Base-by-base conservation (phyloP, 2,113 vertebrate genomes). In the Litocranius walleri region DNA sequence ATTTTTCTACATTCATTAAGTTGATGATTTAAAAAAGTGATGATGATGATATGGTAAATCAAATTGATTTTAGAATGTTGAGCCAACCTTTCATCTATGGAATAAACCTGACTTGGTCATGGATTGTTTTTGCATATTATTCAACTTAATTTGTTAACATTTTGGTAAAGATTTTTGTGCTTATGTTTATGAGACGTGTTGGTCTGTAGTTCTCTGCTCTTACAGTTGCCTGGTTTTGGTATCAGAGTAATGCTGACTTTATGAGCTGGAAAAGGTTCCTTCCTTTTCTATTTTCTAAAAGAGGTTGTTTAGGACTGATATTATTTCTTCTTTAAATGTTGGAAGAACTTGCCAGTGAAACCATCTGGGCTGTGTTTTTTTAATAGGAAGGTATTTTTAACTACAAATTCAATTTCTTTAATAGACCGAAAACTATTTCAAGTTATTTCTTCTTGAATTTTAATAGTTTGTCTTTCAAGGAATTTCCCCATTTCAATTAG, bases 401-500 rank as follows among this genome's bases (percentile, higher is more conserved):
- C 67, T 90, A 90, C 25, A 92, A 94, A 92, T 85, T 89, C n/a
- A 94, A 50, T 87, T 59, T 97, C 48, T 94, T 95, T 90, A 95
- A 81, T 30, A 86, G 45, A 86, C 1, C 45, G 7, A 92, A 81
- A 96, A 78, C 50, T 54, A 92, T 83, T 74, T 82, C 50, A 91
- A n/a, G 62, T 50, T 92, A 87, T 71, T 92, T 95, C 43, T 71
- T 93, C 81, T 57, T 96, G 45, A 90, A 54, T 90, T 93, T 86
- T 95, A 19, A 61, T 81, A 84, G 57, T 61, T 78, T 82, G 27
- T 74, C 33, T 89, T 67, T 88, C 13, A 94, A 91, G 50, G 64
- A 94, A 71, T 85, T 67, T 91, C 30, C 62, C 78, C 6, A 88
- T 88, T 83, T 92, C 43, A 86, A 48, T 64, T 54, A 71, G 78